Conservation (phyloP, 2,797 vertebrate genomes). For the Chelon auratus region DNA sequence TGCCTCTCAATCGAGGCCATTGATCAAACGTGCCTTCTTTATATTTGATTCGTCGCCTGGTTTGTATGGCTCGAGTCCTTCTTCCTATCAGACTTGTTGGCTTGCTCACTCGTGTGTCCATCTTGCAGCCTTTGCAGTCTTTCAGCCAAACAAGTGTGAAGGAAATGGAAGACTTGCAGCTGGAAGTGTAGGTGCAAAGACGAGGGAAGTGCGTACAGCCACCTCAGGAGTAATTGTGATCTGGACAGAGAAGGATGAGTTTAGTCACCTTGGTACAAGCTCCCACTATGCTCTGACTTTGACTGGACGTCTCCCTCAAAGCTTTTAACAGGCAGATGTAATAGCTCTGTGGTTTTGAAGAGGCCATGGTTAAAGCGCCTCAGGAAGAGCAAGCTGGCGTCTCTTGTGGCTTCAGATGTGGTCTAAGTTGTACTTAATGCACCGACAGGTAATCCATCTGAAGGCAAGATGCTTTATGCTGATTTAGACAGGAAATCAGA, state of each 20-base stretch:
- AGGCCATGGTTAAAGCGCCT: constrained; percentile 75
- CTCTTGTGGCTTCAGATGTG: constrained; percentile 83
- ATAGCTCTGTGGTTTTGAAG: constrained; percentile 84
- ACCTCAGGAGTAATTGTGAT: constrained; percentile 41
- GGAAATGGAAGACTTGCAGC: constrained; percentile 30
- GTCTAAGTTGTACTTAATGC: constrained; percentile 86
- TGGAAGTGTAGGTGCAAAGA: constrained; percentile 25
- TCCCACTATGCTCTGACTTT: constrained; percentile 70
- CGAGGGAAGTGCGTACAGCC: not conserved
- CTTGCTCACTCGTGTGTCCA: constrained; percentile 21
- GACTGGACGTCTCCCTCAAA: constrained; percentile 77
- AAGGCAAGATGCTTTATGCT: constrained; percentile 79
- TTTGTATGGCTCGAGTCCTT: constrained; percentile 33
- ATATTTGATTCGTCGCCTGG: constrained; percentile 62
- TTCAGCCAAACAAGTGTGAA: constrained; percentile 14
- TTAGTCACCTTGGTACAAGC: constrained; percentile 76
- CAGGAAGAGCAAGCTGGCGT: constrained; percentile 76
- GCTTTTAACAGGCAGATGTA: constrained; percentile 86
- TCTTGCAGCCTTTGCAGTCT: not conserved
- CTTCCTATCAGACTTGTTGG: constrained; percentile 9
- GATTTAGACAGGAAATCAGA: constrained; percentile 85
- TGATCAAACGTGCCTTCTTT: constrained; percentile 69
- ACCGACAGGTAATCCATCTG: constrained; percentile 86
- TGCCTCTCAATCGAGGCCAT: constrained; percentile 74
- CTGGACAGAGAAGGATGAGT: constrained; percentile 63